phyloP scores from a whole-genome alignment of 2,888 invertebrate species.

The Hirtodrosophila confusa region DNA sequence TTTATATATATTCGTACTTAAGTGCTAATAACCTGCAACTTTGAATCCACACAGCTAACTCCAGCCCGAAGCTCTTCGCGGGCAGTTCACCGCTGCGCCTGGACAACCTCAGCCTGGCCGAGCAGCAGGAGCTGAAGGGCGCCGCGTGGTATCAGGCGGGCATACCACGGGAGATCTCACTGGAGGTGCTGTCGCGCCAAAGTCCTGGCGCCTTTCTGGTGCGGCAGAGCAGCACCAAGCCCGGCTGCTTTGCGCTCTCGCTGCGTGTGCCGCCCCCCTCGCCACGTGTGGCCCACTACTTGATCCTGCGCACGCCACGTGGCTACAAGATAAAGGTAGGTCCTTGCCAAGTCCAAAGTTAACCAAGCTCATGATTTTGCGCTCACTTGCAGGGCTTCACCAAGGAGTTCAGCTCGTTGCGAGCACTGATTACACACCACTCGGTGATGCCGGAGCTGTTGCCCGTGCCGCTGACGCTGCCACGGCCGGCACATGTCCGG shows the following conservation, averaged over 20 bases:
- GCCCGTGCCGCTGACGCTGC: constrained; percentile 94
- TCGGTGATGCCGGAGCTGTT: constrained; percentile 98
- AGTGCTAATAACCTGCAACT: too few relatives aligned
- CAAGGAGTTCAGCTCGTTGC: constrained; percentile 96
- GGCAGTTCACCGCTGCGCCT: constrained; percentile 83
- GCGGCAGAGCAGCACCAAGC: constrained; percentile 96
- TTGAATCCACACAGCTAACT: constrained; percentile 77
- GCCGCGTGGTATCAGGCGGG: constrained; percentile 99
- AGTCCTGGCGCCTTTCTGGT: constrained; percentile 98
- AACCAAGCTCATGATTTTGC: constrained; percentile 13
- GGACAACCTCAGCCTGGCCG: constrained; percentile 88
- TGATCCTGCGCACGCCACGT: constrained; percentile 93
- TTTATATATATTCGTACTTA: too few relatives aligned
- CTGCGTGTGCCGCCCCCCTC: constrained; percentile 95
- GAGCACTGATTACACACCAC: constrained; percentile 97
- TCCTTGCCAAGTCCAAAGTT: background rate
- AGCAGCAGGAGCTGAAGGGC: constrained; percentile 92
- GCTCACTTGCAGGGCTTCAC: constrained; percentile 92
- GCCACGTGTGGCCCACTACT: constrained; percentile 93
- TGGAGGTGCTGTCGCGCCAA: constrained; percentile 95
- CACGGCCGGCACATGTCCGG: constrained; percentile 85
- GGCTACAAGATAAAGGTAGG: constrained; percentile 96
- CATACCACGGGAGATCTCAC: constrained; percentile 96
- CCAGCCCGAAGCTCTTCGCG: constrained; percentile 85
- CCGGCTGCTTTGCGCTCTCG: constrained; percentile 96